Base-by-base conservation (phyloP, 2,113 vertebrate genomes). In the Aphelocoma coerulescens region DNA sequence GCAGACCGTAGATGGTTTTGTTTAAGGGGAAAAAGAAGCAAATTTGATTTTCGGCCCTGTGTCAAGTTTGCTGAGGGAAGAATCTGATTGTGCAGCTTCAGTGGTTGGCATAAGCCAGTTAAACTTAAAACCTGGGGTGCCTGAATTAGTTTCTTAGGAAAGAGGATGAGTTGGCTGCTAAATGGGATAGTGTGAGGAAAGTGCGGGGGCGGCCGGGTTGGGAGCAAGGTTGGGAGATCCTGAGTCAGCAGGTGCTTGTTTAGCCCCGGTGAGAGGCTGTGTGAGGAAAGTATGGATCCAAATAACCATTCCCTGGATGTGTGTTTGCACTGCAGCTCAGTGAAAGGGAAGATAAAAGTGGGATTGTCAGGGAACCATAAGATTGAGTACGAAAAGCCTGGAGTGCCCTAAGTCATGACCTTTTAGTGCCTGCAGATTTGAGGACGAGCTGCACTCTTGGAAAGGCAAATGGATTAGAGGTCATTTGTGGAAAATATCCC, bases 121-220 rank as follows among this genome's bases (percentile, higher is more conserved):
- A 85, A 93, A 93, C 68, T 78, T 89, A 84, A 87, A 94, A 92
- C 69, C 90, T 92, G 92, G 41, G 93, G 39, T 77, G 68, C 79
- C 57, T 72, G 49, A 89, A 78, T 93, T 96, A 74, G 77, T 96
- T 95, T 87, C 66, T 85, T 79, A 67, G 0, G 86, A 65, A 87
- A 74, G 91, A 85, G 91, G 95, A 85, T 92, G 86, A 95, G 84
- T 76, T 91, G 41, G 77, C 77, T 94, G 83, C 92, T 92, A 71
- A 94, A 67, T 48, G 91, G 86, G 94, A 63, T 88, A n/a, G 66
- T 8, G 23, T 62, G 82, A 73, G 81, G 65, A 73, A 91, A 94
- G 80, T 22, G 79, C 1, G 17, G 83, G n/a, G 71, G 35, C 8
- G 17, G 83, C 5, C 1, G 1, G 7, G 69, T 58, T 30, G 33